Evolutionary conservation across 2,797 vertebrate genomes (phyloP).

Genomic region (Botia almorhae): DNA sequence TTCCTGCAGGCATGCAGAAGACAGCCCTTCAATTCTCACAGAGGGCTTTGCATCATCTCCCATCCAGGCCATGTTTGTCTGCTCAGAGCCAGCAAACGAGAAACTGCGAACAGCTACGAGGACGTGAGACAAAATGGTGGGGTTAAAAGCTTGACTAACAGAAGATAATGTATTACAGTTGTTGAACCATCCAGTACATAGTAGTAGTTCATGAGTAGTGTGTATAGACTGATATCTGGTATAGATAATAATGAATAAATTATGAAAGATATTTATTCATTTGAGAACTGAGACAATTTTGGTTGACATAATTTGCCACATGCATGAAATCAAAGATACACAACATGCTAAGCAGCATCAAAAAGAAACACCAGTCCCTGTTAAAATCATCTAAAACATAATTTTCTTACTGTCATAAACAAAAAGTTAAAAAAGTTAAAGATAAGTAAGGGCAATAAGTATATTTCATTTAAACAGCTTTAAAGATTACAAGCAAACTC

Average conservation of each 20-base stretch:
- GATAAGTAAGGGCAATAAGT: too few species aligned
- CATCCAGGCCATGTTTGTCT: slow-evolving; percentile 75
- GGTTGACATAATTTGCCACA: slow-evolving; percentile 4
- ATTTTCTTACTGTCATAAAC: too few species aligned
- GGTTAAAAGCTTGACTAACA: slow-evolving; percentile 10
- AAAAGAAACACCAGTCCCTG: too few species aligned
- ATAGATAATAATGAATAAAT: slow-evolving; percentile 46
- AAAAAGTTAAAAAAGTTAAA: too few species aligned
- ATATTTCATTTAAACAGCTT: neutral
- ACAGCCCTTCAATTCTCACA: slow-evolving; percentile 70
- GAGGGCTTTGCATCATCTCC: slow-evolving; percentile 72
- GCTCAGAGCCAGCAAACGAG: slow-evolving; percentile 74
- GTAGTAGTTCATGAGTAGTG: neutral
- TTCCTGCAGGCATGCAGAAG: slow-evolving; percentile 76
- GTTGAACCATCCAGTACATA: neutral
- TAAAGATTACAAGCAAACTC: slow-evolving; percentile 29
- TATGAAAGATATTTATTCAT: slow-evolving; percentile 38
- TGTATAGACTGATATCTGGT: neutral
- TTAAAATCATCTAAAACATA: too few species aligned
- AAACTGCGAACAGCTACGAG: slow-evolving; percentile 77
- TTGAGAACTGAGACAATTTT: slow-evolving; percentile 5
- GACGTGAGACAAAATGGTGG: slow-evolving; percentile 17
- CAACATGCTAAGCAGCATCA: neutral
- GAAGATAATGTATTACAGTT: slow-evolving; percentile 21
- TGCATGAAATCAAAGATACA: slow-evolving; percentile 2